Evolutionary conservation across 35 echinoderm and acorn worm genomes (phyloP).

Genomic region (Patiria miniata): DNA sequence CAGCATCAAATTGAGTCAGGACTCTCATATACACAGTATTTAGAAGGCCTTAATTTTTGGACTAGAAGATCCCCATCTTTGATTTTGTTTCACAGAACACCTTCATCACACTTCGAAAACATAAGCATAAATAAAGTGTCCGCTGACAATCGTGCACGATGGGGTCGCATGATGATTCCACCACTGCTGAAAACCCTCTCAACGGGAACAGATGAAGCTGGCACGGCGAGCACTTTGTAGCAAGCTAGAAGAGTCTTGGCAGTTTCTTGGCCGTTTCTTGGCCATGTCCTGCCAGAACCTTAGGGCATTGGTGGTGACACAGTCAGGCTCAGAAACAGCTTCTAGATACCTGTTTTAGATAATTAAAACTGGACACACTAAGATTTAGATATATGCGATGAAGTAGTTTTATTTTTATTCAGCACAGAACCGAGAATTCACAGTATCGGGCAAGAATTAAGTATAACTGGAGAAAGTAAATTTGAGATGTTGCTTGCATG

Average conservation of each 20-base stretch:
- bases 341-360: background rate
- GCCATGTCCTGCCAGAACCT: slow-evolving; percentile 30
- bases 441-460: no score
- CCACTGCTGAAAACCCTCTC: slow-evolving; percentile 52
- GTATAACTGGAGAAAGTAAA: no score
- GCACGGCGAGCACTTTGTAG: slow-evolving; percentile 45
- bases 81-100: slow-evolving; percentile 24
- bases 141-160: slow-evolving; percentile 37
- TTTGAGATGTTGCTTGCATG: no score
- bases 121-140: slow-evolving; percentile 28
- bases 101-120: slow-evolving; percentile 51
- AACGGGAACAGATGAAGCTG: slow-evolving; percentile 57
- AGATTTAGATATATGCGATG: no score
- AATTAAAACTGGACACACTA: no score
- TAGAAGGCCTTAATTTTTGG: no score
- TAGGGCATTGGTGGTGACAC: background rate
- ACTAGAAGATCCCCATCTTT: no score
- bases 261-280: slow-evolving; percentile 23
- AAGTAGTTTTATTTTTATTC: no score
- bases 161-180: slow-evolving; percentile 71
- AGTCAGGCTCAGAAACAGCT: background rate
- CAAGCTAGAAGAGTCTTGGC: slow-evolving; percentile 29
- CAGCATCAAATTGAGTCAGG: no score
- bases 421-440: no score
- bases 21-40: no score